Conservation (phyloP, 2,888 invertebrate genomes). For the Sarcophaga variegata region DNA sequence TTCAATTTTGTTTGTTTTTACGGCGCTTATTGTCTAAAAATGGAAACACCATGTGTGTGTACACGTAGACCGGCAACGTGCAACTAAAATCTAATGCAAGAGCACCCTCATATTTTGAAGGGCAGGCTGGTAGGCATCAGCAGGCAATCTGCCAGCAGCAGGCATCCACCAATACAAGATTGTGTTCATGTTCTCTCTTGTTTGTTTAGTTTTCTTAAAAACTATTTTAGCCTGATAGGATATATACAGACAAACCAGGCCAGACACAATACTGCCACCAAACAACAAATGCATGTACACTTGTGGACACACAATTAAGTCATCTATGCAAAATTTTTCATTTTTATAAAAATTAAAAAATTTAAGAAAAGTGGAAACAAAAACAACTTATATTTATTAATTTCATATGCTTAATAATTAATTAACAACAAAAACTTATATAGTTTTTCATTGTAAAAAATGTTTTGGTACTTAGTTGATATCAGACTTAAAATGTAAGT, state of each 20-base stretch:
- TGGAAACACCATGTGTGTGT: constrained; percentile 61
- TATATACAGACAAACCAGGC: constrained; percentile 26
- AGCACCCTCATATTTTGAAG: constrained; percentile 56
- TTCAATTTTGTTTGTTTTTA: neutral
- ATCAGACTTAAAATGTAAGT: too few species aligned
- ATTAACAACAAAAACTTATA: too few species aligned
- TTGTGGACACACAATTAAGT: too few species aligned
- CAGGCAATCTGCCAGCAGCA: constrained; percentile 39
- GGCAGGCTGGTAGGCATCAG: constrained; percentile 28
- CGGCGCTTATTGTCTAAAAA: neutral
- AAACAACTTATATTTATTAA: too few species aligned
- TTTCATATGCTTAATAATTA: too few species aligned
- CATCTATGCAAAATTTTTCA: too few species aligned
- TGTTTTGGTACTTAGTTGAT: too few species aligned
- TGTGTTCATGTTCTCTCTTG: constrained; percentile 10
- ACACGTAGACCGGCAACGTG: constrained; percentile 74
- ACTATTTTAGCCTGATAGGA: constrained; percentile 1
- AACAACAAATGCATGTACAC: constrained; percentile 11
- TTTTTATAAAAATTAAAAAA: too few species aligned
- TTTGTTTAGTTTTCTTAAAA: constrained; percentile 12
- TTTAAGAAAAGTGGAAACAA: too few species aligned
- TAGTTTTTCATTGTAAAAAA: too few species aligned
- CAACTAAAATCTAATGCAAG: constrained; percentile 71
- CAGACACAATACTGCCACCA: neutral
- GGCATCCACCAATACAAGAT: constrained; percentile 12